phyloP scores from a whole-genome alignment of 2,113 vertebrate species.

The Hyaena hyaena region DNA sequence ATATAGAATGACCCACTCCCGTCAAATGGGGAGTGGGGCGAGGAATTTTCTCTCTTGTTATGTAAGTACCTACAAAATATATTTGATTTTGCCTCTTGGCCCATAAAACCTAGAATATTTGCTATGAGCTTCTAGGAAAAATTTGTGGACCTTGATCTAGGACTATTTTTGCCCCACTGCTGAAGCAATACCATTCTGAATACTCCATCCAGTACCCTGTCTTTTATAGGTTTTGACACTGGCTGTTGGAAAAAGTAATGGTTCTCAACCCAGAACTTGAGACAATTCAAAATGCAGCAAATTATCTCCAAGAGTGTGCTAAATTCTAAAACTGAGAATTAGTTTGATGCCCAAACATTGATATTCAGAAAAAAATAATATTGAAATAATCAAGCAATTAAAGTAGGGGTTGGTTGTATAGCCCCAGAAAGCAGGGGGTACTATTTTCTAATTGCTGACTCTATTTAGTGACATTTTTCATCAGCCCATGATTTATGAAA shows the following conservation, averaged over 20 bases:
- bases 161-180: not conserved
- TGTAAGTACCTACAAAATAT: not conserved
- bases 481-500: slow-evolving; percentile 24
- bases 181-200: not conserved
- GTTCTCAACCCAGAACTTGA: not conserved
- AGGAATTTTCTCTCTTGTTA: not conserved
- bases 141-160: not conserved
- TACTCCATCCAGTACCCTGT: not conserved
- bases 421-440: not conserved
- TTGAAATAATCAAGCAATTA: slow-evolving; percentile 8
- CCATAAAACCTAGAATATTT: not conserved
- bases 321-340: slow-evolving; percentile 29
- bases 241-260: not conserved
- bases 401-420: not conserved
- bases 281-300: not conserved
- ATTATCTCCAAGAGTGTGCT: not conserved
- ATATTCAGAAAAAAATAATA: not conserved
- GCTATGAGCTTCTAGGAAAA: not conserved
- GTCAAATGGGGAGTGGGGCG: not conserved
- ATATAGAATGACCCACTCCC: not conserved
- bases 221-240: not conserved
- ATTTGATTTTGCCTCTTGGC: not conserved
- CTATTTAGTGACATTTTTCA: slow-evolving; percentile 18
- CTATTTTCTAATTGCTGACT: not conserved
- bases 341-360: not conserved